Conservation (phyloP, 2,888 invertebrate genomes). For the Sarcophaga carnaria region DNA sequence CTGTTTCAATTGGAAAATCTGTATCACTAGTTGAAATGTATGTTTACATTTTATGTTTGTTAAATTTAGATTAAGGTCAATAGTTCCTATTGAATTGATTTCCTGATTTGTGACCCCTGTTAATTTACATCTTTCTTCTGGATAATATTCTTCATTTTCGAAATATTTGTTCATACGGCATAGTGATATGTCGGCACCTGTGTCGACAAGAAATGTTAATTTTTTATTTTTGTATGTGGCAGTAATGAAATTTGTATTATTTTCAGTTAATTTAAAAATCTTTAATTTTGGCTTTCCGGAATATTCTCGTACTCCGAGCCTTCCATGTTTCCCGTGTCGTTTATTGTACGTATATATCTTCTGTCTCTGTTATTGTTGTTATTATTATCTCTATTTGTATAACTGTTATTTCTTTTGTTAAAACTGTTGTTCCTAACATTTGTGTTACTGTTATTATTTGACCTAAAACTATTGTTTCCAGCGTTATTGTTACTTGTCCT, state of each 20-base stretch:
- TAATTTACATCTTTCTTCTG: conserved; percentile 12
- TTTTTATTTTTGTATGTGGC: conserved; percentile 1
- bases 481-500: background rate
- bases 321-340: background rate
- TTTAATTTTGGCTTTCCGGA: too few relatives aligned
- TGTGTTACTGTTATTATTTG: background rate
- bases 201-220: conserved; percentile 16
- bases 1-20: conserved; percentile 28
- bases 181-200: conserved; percentile 14
- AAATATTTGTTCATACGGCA: background rate
- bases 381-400: background rate
- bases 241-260: conserved; percentile 15
- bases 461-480: background rate
- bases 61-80: background rate
- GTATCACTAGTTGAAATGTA: background rate
- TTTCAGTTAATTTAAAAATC: background rate
- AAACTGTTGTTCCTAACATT: background rate
- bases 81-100: conserved; percentile 10
- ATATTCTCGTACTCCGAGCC: too few relatives aligned
- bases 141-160: background rate
- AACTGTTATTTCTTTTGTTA: background rate
- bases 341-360: background rate
- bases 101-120: conserved; percentile 7
- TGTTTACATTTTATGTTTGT: background rate
- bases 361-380: background rate